These are phyloP conservation scores for Paradoxurus hermaphroditus DNA, from an alignment of 2,113 vertebrate species.

Conservation along the genomic window DNA sequence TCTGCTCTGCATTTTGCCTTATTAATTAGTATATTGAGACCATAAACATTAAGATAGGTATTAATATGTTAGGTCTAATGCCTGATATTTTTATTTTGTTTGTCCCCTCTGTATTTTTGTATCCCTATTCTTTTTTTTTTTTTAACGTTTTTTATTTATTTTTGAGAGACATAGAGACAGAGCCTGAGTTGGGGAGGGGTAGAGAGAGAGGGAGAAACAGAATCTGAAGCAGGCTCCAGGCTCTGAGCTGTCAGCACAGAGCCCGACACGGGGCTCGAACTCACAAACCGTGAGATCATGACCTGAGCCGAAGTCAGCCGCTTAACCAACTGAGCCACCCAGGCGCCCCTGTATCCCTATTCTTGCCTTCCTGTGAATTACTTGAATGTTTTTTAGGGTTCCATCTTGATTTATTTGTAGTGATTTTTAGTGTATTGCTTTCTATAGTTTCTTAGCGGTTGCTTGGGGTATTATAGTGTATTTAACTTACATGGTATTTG, in stretches of 20 bases:
- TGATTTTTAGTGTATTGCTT: background rate
- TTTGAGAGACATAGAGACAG: no score
- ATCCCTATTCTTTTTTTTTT: background rate
- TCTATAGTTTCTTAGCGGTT: background rate
- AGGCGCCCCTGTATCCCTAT: background rate
- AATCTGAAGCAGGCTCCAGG: no score
- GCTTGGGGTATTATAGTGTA: background rate
- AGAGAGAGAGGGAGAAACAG: no score
- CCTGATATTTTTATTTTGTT: background rate
- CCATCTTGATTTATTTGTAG: background rate
- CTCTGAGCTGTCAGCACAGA: no score
- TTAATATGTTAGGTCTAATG: background rate
- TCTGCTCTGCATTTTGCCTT: background rate
- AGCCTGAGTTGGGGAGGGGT: no score
- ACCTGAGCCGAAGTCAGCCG: no score
- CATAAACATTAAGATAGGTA: background rate
- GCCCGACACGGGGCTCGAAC: no score
- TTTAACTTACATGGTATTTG: background rate
- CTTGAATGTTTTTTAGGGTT: background rate
- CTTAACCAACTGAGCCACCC: no score
- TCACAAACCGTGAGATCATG: no score
- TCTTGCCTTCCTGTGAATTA: background rate
- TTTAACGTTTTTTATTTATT: no score
- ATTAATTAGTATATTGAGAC: background rate
- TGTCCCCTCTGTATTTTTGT: background rate